Percentiles rank a stretch among this genome's conserved stretches.
These are phyloP conservation scores for Harpalus rubripes DNA, from an alignment of 2,888 invertebrate species.

Conservation along the genomic window DNA sequence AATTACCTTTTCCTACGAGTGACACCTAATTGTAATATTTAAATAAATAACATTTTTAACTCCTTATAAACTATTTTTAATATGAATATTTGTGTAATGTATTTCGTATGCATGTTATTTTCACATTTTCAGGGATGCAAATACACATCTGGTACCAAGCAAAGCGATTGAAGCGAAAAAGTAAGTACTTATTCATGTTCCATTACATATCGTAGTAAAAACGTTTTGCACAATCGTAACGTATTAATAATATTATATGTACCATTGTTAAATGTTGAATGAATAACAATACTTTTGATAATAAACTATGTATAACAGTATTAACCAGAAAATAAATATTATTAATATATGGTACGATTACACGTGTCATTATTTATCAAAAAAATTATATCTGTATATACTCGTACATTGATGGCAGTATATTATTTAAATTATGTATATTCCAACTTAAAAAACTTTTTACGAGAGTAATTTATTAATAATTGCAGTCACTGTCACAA, in stretches of 20 bases:
- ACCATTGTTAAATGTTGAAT: not conserved
- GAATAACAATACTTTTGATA: not conserved
- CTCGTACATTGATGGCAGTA: no score
- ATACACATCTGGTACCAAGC: conserved; percentile 78
- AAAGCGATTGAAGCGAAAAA: conserved; percentile 71
- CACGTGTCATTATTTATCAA: not conserved
- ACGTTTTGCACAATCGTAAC: conserved; percentile 37
- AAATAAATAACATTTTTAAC: no score
- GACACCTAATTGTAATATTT: no score
- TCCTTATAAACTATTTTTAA: not conserved
- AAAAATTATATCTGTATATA: no score
- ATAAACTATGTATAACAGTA: conserved; percentile 1
- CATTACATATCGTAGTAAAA: conserved; percentile 26
- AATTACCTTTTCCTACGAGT: no score
- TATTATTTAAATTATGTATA: no score
- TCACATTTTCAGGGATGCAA: conserved; percentile 79
- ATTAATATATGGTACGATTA: conserved; percentile 35
- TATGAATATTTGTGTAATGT: conserved; percentile 35
- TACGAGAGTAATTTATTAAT: no score
- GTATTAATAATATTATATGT: conserved; percentile 41
- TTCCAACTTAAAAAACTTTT: no score
- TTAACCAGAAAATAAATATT: conserved; percentile 4
- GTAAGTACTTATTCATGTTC: conserved; percentile 70
- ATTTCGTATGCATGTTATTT: conserved; percentile 62
- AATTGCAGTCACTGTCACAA: no score